Percentiles rank a stretch among this genome's conserved stretches.
phyloP scores from a whole-genome alignment of 2,888 invertebrate species.

The Lithodes maja region DNA sequence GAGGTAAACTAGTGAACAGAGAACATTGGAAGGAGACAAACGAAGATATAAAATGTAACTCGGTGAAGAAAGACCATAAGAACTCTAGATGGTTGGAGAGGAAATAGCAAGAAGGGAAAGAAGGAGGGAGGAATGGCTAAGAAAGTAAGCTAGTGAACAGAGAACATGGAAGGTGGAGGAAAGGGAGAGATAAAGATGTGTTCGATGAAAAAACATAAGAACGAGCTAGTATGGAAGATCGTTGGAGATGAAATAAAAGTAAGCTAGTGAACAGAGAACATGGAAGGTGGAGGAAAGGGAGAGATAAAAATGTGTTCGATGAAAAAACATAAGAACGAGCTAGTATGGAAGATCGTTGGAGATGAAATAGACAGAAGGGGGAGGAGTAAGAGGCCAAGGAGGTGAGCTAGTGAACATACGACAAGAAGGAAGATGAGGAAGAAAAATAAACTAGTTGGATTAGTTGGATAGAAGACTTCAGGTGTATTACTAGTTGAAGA shows the following conservation, averaged over 20 bases:
- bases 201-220: not conserved
- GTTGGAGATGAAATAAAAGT: not conserved
- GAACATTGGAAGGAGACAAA: not conserved
- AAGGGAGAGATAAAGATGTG: not conserved
- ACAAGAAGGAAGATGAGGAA: not conserved
- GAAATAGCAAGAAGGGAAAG: not conserved
- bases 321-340: not conserved
- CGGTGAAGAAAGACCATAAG: not conserved
- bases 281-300: not conserved
- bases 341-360: no score
- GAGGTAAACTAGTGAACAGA: not conserved
- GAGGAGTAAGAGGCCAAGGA: not conserved
- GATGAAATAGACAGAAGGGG: no score
- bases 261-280: not conserved
- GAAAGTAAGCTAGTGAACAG: not conserved
- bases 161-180: not conserved
- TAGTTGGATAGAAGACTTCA: no score
- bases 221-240: not conserved
- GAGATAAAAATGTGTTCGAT: not conserved
- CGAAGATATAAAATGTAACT: no score
- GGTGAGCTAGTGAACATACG: not conserved
- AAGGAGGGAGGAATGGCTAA: not conserved
- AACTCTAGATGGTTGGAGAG: not conserved
- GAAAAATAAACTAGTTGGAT: not conserved
- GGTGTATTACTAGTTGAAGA: no score